Percentiles rank a stretch among this genome's conserved stretches.
These are phyloP conservation scores for Campylorhamphus procurvoides DNA, from an alignment of 2,113 vertebrate species.

Conservation along the genomic window DNA sequence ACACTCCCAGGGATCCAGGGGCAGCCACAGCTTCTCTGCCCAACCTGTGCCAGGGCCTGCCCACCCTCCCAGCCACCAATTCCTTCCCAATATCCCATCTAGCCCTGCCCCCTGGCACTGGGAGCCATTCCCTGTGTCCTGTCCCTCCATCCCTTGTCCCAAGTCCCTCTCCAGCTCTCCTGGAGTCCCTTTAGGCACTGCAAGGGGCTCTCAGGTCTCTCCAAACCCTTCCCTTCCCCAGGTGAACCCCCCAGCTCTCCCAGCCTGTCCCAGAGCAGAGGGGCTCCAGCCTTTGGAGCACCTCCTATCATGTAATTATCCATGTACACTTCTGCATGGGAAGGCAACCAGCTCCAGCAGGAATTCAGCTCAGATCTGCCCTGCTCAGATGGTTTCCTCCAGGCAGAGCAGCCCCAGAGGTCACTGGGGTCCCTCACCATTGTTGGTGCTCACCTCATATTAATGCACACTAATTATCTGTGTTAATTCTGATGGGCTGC, in stretches of 20 bases:
- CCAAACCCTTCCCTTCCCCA: not conserved
- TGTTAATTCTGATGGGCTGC: not conserved
- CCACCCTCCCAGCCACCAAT: fast-evolving
- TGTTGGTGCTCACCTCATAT: not conserved
- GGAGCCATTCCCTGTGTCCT: not conserved
- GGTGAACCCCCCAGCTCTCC: not conserved
- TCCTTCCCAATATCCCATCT: not conserved
- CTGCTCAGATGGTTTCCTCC: not conserved
- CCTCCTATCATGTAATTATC: not conserved
- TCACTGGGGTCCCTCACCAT: not conserved
- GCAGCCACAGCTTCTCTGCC: not conserved
- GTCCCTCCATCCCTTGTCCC: not conserved
- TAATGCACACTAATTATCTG: not conserved
- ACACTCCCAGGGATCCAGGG: not conserved
- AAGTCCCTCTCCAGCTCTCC: not conserved
- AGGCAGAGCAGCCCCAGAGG: not conserved
- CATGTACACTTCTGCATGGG: not conserved
- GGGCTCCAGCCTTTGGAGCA: not conserved
- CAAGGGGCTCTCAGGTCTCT: fast-evolving
- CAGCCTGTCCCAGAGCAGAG: not conserved
- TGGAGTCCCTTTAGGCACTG: not conserved
- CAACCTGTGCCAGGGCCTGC: not conserved
- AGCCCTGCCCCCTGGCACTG: fast-evolving
- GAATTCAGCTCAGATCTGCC: not conserved
- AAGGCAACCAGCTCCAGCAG: not conserved